Percentiles rank a stretch among this genome's conserved stretches.
These are phyloP conservation scores for Nebria ingens DNA, from an alignment of 1,140 invertebrate species.

Conservation along the genomic window DNA sequence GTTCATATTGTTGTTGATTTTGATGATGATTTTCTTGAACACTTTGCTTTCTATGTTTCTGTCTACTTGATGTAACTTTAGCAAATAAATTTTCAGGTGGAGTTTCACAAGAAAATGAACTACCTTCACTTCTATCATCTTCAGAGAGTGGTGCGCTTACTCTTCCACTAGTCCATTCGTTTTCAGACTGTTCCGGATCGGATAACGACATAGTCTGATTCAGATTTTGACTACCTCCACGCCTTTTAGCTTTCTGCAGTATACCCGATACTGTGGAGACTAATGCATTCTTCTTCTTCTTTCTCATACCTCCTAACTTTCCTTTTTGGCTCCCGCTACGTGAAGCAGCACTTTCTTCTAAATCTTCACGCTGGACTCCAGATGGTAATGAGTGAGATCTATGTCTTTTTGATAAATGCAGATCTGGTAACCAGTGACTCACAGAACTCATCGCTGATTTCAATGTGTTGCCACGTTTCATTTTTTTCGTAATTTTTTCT, in stretches of 20 bases:
- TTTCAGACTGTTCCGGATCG: constrained; percentile 68
- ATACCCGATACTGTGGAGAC: constrained; percentile 71
- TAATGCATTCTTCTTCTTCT: constrained; percentile 66
- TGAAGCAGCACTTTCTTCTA: constrained; percentile 41
- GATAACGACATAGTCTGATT: constrained; percentile 50
- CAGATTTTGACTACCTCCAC: constrained; percentile 38
- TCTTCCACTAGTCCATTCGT: constrained; percentile 51
- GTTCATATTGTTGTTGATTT: constrained; percentile 37
- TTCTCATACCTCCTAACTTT: constrained; percentile 34
- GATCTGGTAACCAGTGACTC: constrained; percentile 68
- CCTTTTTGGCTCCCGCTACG: constrained; percentile 31
- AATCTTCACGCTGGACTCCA: constrained; percentile 49
- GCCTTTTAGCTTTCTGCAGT: constrained; percentile 64
- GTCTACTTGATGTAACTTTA: constrained; percentile 44
- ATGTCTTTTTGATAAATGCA: constrained; percentile 65
- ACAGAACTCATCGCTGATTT: constrained; percentile 73
- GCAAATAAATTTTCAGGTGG: constrained; percentile 51
- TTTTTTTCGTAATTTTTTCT: constrained; percentile 52
- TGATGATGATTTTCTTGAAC: constrained; percentile 39
- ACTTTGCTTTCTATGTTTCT: constrained; percentile 40
- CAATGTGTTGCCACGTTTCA: constrained; percentile 55
- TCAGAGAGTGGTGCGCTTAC: constrained; percentile 54
- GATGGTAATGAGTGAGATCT: constrained; percentile 70
- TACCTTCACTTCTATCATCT: constrained; percentile 61
- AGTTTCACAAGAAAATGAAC: constrained; percentile 50